Evolutionary conservation across 2,888 invertebrate species (phyloP).

Genomic region (Diarsia dahlii): DNA sequence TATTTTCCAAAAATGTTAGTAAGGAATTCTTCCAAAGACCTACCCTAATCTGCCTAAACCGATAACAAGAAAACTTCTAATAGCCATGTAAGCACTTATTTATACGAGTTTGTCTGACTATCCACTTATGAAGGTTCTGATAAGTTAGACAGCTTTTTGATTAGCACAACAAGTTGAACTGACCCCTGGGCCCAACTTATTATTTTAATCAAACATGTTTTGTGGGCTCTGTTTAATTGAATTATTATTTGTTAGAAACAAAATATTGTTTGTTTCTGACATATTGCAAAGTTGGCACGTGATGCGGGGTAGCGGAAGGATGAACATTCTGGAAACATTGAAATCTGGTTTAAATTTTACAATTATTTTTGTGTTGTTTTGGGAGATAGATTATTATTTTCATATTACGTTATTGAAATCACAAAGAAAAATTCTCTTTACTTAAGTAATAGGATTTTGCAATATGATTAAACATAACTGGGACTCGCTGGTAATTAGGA

Average conservation of each 20-base stretch:
- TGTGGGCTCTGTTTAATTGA: slow-evolving; percentile 47
- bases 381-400: background rate
- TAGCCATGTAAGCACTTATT: background rate
- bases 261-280: slow-evolving; percentile 59
- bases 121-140: slow-evolving; percentile 35
- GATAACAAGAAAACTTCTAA: background rate
- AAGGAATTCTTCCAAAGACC: background rate
- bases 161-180: slow-evolving; percentile 41
- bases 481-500: background rate
- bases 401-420: background rate
- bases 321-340: background rate
- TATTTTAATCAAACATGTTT: slow-evolving; percentile 59
- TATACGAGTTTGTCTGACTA: background rate
- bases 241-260: slow-evolving; percentile 57
- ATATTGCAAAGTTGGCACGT: slow-evolving; percentile 38
- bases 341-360: slow-evolving; percentile 10
- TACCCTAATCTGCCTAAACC: background rate
- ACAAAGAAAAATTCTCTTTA: background rate
- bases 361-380: slow-evolving; percentile 26
- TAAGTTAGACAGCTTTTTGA: slow-evolving; percentile 49
- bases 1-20: too few species aligned
- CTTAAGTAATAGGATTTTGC: background rate
- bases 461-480: background rate
- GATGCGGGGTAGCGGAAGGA: slow-evolving; percentile 29
- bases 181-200: slow-evolving; percentile 37